Base-by-base conservation (phyloP, 2,888 invertebrate species). In the Folsomia manolachei region DNA sequence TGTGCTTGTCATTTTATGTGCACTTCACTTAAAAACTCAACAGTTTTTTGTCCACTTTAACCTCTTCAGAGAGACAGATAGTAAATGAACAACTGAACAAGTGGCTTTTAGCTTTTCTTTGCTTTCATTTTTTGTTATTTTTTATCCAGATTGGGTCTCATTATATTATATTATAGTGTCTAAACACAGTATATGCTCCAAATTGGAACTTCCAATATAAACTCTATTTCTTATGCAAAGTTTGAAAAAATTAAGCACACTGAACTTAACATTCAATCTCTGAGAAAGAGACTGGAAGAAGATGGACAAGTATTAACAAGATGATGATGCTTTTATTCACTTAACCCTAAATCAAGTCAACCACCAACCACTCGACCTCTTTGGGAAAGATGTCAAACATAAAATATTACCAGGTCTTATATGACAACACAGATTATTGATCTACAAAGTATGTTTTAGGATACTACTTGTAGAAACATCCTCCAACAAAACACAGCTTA, bases 401-500 rank as follows among this genome's bases (percentile, higher is more conserved):
- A n/a, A n/a, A n/a, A n/a, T n/a, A n/a, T n/a, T n/a, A n/a, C n/a
- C n/a, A n/a, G n/a, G n/a, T n/a, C n/a, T n/a, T n/a, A n/a, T n/a
- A n/a, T n/a, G n/a, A n/a, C n/a, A n/a, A n/a, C n/a, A n/a, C n/a
- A n/a, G n/a, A n/a, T n/a, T n/a, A n/a, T n/a, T n/a, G n/a, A n/a
- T n/a, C n/a, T n/a, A n/a, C n/a, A n/a, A n/a, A n/a, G n/a, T n/a
- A n/a, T n/a, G n/a, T n/a, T 51, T 51, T 51, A 11, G 9, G 51
- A 11, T 51, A 51, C 9, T 11, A 51, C 18, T 51, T 51, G 51
- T 51, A 9, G 18, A 9, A 11, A 11, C 18, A 9, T 51, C 18
- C 18, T 51, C 9, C 51, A 11, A 11, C 18, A 52, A 21, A 27
- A 18, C 53, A 65, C 61, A 24, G 65, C 75, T 78, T 75, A 78